Evolutionary conservation across 1,140 invertebrate species (phyloP).

Genomic region (Lordiphosa collinella): DNA sequence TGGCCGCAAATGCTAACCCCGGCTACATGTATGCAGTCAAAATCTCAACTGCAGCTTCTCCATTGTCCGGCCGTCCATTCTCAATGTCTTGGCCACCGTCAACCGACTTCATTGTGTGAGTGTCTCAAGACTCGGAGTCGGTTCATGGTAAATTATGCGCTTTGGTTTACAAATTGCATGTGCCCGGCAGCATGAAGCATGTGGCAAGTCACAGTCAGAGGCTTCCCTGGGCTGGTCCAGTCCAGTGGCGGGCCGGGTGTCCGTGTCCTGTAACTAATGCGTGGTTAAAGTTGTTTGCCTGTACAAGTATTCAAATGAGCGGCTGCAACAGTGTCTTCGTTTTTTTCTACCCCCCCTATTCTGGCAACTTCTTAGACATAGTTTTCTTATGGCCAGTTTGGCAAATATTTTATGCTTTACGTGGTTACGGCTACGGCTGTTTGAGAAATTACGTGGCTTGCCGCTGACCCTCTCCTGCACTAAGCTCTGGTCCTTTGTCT

Average conservation of each 20-base stretch:
- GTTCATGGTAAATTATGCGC: slow-evolving; percentile 73
- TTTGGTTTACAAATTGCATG: slow-evolving; percentile 76
- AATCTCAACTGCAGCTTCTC: slow-evolving; percentile 3
- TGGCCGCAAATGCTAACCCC: too few relatives aligned
- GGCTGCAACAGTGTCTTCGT: slow-evolving; percentile 37
- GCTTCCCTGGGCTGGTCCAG: neutral
- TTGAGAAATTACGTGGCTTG: slow-evolving; percentile 73
- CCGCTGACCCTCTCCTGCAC: slow-evolving; percentile 6
- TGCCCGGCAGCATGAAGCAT: slow-evolving; percentile 55
- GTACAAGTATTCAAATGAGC: slow-evolving; percentile 68
- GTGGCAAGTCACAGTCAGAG: slow-evolving; percentile 48
- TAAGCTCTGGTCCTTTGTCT: slow-evolving; percentile 35
- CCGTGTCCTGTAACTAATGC: slow-evolving; percentile 56
- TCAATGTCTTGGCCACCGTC: slow-evolving; percentile 9
- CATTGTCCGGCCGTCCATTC: slow-evolving; percentile 1
- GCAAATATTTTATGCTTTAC: slow-evolving; percentile 76
- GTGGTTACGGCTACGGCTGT: slow-evolving; percentile 64
- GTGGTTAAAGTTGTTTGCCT: slow-evolving; percentile 70
- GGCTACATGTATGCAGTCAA: neutral
- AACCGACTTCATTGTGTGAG: slow-evolving; percentile 2
- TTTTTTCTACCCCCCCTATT: slow-evolving; percentile 20
- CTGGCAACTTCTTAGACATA: slow-evolving; percentile 69
- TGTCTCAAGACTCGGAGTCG: slow-evolving; percentile 29
- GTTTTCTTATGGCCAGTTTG: slow-evolving; percentile 42
- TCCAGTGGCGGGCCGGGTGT: slow-evolving; percentile 1